Base-by-base conservation (phyloP, 1,140 invertebrate genomes). In the Rhopalosiphum maidis region DNA sequence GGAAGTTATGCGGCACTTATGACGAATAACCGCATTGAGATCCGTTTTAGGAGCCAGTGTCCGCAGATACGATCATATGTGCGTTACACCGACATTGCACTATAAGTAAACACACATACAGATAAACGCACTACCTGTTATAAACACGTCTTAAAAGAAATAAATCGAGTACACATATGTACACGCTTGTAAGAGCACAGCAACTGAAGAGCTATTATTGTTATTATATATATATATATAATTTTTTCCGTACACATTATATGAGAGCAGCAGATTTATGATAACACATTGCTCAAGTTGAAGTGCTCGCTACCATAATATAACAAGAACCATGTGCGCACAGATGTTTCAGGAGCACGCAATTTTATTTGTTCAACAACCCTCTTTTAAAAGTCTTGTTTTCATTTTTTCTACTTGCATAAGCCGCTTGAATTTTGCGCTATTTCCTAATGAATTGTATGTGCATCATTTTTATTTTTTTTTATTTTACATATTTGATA, bases 221-320 rank as follows among this genome's bases (percentile, higher is more conserved):
- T 89, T 55, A 55, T 89, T 54, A 54, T 60, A 30, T 11, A 30
- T 60, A 60, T 30, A 54, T 54, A 54, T 54, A 54, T 51, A 54
- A n/a, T 51, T 88, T 88, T 88, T 51, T 25, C 7, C 46, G 25
- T 35, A n/a, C 43, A 88, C n/a, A 51, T 77, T n/a, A 88, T 51
- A 88, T n/a, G 48, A 54, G 87, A 37, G n/a, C 87, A 37, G 48
- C 87, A 55, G 87, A 89, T 89, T 89, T 89, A 89, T 89, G 87
- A 89, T 89, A 89, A 89, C 87, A 46, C 87, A 89, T 89, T 89
- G n/a, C 51, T 89, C 87, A 89, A 89, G 51, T 89, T 89, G 87
- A 89, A 89, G 87, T 54, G 87, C 21, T 55, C n/a, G 87, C 35
- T 89, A 55, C 30, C 15, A 87, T 89, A 89, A 54, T 54, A 89